Evolutionary conservation across 2,113 vertebrate species (phyloP), one percentile per base, ranked within the genome.

Genomic region (Gadus chalcogrammus): DNA sequence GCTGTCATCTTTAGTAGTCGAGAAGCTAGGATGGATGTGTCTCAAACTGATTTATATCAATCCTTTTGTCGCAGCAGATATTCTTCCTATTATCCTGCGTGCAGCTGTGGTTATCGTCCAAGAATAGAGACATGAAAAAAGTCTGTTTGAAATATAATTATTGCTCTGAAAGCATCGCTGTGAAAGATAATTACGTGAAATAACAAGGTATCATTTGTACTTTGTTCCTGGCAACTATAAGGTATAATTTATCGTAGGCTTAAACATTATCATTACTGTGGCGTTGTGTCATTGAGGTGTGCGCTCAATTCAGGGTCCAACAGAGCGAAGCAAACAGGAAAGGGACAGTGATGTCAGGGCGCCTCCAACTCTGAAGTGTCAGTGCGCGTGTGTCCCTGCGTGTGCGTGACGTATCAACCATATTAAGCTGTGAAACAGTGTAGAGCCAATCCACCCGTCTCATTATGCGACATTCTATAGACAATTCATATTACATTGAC

Each of bases 151-250:
- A 16, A 52, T 69, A 56, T 65, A 81, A 78, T 77, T 60, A 65
- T 15, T 62, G 59, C 56, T 68, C n/a, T 62, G 62, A 68, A 63
- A 67, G 72, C 56, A 65, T 69, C 1, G 15, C 27, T 69, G 66
- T 62, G 67, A 77, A 81, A 74, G 65, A 76, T 76, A 78, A 86
- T 80, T 68, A 42, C 31, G 63, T 75, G 22, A 71, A 77, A 84
- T 84, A 70, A 76, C 59, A 38, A 79, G 76, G 73, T 79, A 77
- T 84, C 64, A 77, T 84, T 86, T 75, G 65, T 56, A 15, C 62
- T 79, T 85, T 82, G 76, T 80, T 73, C 65, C 64, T 61, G 64
- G 59, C 68, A 73, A 58, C 67, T 67, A 70, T 64, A 70, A 58
- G 48, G 60, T 79, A 56, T 75, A 81, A 84, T 87, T 80, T 42